Evolutionary conservation across 2,797 vertebrate species (phyloP), one percentile per base, ranked within the genome.

Genomic region (Pipistrellus nathusii): DNA sequence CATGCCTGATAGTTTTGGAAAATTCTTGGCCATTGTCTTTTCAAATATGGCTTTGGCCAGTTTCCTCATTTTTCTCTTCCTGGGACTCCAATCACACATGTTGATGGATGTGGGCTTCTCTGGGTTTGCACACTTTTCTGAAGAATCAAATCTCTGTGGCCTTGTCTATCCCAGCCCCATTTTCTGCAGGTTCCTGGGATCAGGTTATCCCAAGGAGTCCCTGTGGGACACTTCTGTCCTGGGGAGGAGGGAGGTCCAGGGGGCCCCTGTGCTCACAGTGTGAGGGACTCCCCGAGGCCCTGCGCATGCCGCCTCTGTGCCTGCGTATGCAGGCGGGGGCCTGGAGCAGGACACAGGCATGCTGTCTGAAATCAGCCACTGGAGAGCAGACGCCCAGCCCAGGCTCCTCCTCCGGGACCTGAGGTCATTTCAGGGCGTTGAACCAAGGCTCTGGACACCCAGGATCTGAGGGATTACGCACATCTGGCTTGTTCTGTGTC

Each of bases 251-350:
- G 6, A 10, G 7, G 13, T 8, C 15, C 4, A 57, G 25, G 30
- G 5, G 6, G 38, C 5, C 12, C 53, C 46, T 44, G 4, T 30
- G 15, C 25, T 3, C 23, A 59, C 5, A 20, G 2, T 15, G 57
- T 27, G 32, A 23, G 6, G 27, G 4, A 23, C 3, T 64, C 8
- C 17, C 6, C 0, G 0, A 8, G 5, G 2, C 25, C 10, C 38
- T 17, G 27, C 5, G 0, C 8, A 3, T 14, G 30, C 83, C 53
- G 15, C 38, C 55, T 64, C 51, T 32, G 71, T 30, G n/a, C 32
- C 9, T 14, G 8, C 12, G 2, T 8, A 5, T 6, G 15, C 4
- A 32, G 48, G 6, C 18, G 13, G 18, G 9, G 30, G 15, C 18
- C n/a, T 83, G 35, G 32, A 62, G 48, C 55, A 20, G 51, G 84